A percentile compares a stretch with the other conserved stretches of the same genome.
These are phyloP conservation scores for Toxonevra muliebris DNA, from an alignment of 2,888 invertebrate species.

Conservation along the genomic window DNA sequence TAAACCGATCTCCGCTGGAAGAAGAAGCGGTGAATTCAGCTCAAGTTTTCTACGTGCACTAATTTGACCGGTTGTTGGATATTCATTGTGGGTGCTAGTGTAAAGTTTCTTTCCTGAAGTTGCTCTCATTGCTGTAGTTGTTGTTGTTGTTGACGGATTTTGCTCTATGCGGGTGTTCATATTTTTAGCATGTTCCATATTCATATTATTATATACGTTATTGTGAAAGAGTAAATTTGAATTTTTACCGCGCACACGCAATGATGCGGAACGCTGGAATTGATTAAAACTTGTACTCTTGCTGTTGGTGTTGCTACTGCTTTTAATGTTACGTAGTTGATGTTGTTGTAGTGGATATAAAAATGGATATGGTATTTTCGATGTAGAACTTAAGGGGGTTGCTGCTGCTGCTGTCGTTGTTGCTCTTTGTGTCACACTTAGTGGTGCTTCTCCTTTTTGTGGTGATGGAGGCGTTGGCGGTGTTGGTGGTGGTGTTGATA, in stretches of 20 bases:
- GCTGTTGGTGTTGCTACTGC: conserved; percentile 24
- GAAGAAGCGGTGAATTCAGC: conserved; percentile 39
- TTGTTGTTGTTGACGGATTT: conserved; percentile 22
- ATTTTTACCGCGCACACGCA: conserved; percentile 73
- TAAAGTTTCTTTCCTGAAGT: neutral
- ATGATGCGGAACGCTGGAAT: conserved; percentile 73
- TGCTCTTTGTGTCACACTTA: no score
- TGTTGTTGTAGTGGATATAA: conserved; percentile 27
- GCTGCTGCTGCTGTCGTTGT: conserved; percentile 19
- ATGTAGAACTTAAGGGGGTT: conserved; percentile 41
- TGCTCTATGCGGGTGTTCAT: conserved; percentile 32
- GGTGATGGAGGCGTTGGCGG: neutral
- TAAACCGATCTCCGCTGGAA: conserved; percentile 36
- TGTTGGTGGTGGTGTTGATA: conserved; percentile 24
- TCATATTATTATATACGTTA: conserved; percentile 29
- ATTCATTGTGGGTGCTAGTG: conserved; percentile 25
- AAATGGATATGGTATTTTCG: conserved; percentile 51
- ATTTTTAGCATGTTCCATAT: conserved; percentile 42
- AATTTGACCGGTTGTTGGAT: conserved; percentile 33
- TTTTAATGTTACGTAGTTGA: conserved; percentile 12
- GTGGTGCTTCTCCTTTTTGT: neutral
- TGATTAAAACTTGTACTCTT: conserved; percentile 44
- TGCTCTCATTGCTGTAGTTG: conserved; percentile 10
- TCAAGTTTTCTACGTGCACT: conserved; percentile 40
- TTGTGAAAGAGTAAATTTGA: conserved; percentile 58